phyloP scores from a whole-genome alignment of 2,113 vertebrate species.

The Rynchops niger region DNA sequence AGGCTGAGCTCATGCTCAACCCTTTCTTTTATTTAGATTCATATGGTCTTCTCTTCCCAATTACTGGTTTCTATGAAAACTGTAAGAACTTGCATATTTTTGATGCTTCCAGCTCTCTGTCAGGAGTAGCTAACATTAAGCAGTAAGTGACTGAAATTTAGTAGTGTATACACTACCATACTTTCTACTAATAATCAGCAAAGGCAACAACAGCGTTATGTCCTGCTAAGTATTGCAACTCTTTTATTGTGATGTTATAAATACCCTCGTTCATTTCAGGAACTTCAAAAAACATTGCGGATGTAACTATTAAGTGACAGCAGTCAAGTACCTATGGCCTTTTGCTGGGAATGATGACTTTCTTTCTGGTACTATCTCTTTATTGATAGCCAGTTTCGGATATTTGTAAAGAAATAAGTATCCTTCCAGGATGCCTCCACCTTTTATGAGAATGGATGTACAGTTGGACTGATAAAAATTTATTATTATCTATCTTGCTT shows the following conservation, averaged over 20 bases:
- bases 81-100: background rate
- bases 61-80: background rate
- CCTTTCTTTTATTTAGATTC: background rate
- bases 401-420: background rate
- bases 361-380: background rate
- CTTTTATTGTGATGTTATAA: background rate
- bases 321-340: background rate
- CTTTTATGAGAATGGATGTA: background rate
- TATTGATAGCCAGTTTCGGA: background rate
- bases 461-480: background rate
- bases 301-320: background rate
- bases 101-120: background rate
- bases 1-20: background rate
- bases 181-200: background rate
- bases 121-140: background rate
- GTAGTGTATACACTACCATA: background rate
- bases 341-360: background rate
- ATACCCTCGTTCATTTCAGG: background rate
- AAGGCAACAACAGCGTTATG: background rate
- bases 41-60: background rate
- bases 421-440: background rate
- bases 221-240: background rate
- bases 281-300: background rate
- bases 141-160: background rate
- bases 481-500: fast-evolving